Conservation (phyloP, 2,888 invertebrate genomes). For the Alviniconcha strummeri region DNA sequence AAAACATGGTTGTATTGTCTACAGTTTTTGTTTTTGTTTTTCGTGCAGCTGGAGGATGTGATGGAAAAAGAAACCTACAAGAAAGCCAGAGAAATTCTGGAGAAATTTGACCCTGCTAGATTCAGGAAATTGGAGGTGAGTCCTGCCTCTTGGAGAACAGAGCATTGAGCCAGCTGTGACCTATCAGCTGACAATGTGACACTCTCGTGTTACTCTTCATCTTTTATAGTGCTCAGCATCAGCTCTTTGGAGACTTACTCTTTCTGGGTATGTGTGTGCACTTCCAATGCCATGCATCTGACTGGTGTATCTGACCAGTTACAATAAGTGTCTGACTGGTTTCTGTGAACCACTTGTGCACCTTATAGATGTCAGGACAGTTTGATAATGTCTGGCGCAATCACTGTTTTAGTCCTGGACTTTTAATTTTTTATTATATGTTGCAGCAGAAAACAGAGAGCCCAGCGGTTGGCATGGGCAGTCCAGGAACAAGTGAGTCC, state of each 20-base stretch:
- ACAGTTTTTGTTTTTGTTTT: neutral
- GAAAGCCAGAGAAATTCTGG: constrained; percentile 88
- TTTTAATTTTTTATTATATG: too few species aligned
- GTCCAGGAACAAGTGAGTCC: too few species aligned
- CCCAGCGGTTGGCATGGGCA: too few species aligned
- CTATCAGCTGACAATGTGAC: neutral
- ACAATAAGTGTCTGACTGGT: too few species aligned
- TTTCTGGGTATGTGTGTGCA: neutral
- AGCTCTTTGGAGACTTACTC: neutral
- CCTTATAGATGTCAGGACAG: too few species aligned
- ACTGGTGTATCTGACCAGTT: too few species aligned
- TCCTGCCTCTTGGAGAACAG: neutral
- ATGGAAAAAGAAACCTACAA: constrained; percentile 99
- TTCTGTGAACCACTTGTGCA: too few species aligned
- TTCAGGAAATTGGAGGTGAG: constrained; percentile 66
- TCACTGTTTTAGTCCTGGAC: too few species aligned
- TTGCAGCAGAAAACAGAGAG: too few species aligned
- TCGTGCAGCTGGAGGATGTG: constrained; percentile 85
- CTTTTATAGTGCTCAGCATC: neutral
- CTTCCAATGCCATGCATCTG: too few species aligned
- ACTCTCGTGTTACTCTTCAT: neutral
- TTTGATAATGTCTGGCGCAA: too few species aligned
- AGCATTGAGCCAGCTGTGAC: neutral
- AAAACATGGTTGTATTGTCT: neutral
- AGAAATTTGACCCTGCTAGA: constrained; percentile 85